Evolutionary conservation across 2,888 invertebrate genomes (phyloP).

Genomic region (Hirtodrosophila cameraria): DNA sequence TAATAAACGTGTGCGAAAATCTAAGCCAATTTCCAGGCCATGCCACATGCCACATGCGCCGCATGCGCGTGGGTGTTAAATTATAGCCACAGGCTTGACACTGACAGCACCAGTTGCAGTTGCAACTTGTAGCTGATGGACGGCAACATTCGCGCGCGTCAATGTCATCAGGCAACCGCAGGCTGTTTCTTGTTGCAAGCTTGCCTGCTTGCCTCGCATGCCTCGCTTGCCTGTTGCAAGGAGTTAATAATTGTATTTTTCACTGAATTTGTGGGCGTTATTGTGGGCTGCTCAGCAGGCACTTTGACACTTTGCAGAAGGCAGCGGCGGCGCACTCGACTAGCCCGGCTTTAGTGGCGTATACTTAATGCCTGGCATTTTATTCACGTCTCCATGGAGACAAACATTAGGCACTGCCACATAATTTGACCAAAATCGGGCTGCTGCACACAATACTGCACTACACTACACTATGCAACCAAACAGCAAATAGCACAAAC

Average conservation of each 20-base stretch:
- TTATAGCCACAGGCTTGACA: conserved; percentile 67
- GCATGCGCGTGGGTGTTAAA: conserved; percentile 68
- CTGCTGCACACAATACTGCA: too few species aligned
- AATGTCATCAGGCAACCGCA: conserved; percentile 60
- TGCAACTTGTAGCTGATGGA: conserved; percentile 44
- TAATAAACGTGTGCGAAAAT: conserved; percentile 57
- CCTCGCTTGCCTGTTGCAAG: conserved; percentile 10
- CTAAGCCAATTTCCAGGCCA: conserved; percentile 32
- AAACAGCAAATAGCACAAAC: conserved; percentile 11
- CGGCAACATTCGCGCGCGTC: conserved; percentile 61
- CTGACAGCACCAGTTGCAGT: conserved; percentile 43
- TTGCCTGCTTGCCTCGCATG: conserved; percentile 1
- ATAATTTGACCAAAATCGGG: conserved; percentile 66
- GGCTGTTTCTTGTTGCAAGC: conserved; percentile 18
- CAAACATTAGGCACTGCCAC: conserved; percentile 66
- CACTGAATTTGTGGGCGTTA: conserved; percentile 56
- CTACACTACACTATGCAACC: background rate
- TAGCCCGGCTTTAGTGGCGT: conserved; percentile 38
- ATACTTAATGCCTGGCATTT: conserved; percentile 68
- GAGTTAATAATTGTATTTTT: conserved; percentile 73
- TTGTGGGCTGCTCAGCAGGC: conserved; percentile 34
- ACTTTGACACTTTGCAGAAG: conserved; percentile 58
- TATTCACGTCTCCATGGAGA: conserved; percentile 55
- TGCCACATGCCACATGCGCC: conserved; percentile 17
- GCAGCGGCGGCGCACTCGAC: background rate